Base-by-base conservation (phyloP, 2,113 vertebrate species). In the Eurystomus gularis region DNA sequence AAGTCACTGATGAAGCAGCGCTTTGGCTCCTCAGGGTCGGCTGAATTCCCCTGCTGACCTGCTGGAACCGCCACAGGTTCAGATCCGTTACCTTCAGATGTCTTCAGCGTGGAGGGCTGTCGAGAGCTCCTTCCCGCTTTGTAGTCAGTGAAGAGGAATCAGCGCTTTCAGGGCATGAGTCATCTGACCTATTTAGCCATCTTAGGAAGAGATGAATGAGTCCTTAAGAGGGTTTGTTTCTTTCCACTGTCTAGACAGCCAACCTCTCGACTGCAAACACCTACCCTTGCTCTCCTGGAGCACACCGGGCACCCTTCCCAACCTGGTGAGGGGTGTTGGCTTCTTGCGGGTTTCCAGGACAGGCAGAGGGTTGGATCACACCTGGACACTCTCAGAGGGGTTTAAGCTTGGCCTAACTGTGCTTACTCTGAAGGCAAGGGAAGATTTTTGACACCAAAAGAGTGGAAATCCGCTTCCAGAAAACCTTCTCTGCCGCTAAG, bases 181-280 rank as follows among this genome's bases (percentile, higher is more conserved):
- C 95, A 95, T 95, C 94, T 83, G 96, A 94, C 95, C 94, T 89
- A 96, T 96, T 97, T 96, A 94, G 77, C 83, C 96, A 96, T 75
- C 91, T 79, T 71, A 19, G 93, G 91, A 65, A 68, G 95, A 91
- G 93, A 96, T 78, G 91, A 86, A 94, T 94, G 94, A 83, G 86
- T 84, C 83, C 94, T 94, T 88, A 85, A 11, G 88, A 92, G 93
- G 77, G 76, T 69, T 94, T 58, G 68, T 82, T 95, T 86, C 95
- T 88, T 84, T 91, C 91, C 68, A 21, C 93, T 79, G 95, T 94
- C 96, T 96, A 93, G 93, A 95, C 96, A 94, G 91, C 48, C 86
- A 40, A 71, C 55, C 80, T 91, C 91, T 13, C 8, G 9, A 23
- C 93, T 92, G 94, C 83, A 70, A 77, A 92, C 88, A 90, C 91